These are phyloP conservation scores for Phyllopteryx taeniolatus DNA, from an alignment of 2,113 vertebrate species.

Conservation along the genomic window DNA sequence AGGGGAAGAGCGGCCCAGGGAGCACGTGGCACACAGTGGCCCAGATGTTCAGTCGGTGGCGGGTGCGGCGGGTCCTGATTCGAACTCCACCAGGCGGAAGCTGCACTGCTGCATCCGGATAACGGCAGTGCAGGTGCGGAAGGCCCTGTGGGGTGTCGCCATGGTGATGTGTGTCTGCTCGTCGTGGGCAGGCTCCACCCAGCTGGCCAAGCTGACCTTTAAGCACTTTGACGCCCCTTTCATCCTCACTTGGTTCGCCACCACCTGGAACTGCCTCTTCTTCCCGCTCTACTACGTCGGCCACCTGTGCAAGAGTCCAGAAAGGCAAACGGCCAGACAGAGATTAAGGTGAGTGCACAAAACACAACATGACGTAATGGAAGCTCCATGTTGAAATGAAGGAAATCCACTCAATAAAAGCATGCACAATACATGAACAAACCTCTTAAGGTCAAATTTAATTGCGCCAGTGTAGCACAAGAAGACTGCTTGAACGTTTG, in stretches of 20 bases:
- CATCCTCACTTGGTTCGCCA: constrained; percentile 95
- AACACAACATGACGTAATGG: neutral
- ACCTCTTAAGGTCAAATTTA: neutral
- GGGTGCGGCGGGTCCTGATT: constrained; percentile 68
- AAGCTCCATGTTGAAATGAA: neutral
- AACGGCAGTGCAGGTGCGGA: constrained; percentile 75
- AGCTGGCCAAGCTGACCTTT: constrained; percentile 91
- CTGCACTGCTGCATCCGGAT: constrained; percentile 77
- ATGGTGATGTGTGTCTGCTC: constrained; percentile 91
- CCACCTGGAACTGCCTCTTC: constrained; percentile 94
- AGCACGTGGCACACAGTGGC: constrained; percentile 76
- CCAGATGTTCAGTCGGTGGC: constrained; percentile 75
- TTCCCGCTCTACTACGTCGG: constrained; percentile 92
- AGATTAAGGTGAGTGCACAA: constrained; percentile 82
- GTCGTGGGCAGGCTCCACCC: constrained; percentile 90
- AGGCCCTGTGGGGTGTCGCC: constrained; percentile 85
- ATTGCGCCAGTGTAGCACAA: neutral
- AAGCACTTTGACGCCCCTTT: constrained; percentile 87
- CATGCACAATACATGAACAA: neutral
- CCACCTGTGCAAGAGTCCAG: constrained; percentile 84
- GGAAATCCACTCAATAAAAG: neutral
- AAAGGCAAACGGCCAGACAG: constrained; percentile 88
- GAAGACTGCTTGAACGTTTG: too few relatives aligned
- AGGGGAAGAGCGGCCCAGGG: constrained; percentile 88
- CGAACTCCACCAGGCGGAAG: constrained; percentile 60